A percentile compares a stretch with the other conserved stretches of the same genome.
phyloP scores from a whole-genome alignment of 2,888 invertebrate species.

The Drosophila suboccidentalis region DNA sequence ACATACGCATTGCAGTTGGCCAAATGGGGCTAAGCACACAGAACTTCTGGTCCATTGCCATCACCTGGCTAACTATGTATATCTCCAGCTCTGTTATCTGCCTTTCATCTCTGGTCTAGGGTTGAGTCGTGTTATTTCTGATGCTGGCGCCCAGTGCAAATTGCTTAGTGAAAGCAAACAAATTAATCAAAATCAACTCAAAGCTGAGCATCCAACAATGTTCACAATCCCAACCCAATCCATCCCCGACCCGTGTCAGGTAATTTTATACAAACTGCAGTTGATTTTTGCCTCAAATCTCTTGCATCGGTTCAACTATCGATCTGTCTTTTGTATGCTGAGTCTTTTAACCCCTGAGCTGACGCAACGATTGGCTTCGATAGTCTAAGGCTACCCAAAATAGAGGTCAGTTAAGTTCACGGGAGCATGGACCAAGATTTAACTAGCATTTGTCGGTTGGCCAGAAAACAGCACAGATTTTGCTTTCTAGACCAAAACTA shows the following conservation, averaged over 20 bases:
- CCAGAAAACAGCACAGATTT: slow-evolving; percentile 1
- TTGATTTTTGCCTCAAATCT: slow-evolving; percentile 15
- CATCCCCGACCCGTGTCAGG: neutral
- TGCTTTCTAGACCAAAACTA: neutral
- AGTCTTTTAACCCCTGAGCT: slow-evolving; percentile 14
- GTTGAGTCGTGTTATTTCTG: neutral
- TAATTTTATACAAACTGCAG: slow-evolving; percentile 18
- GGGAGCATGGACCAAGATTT: slow-evolving; percentile 1
- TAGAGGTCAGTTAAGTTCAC: slow-evolving; percentile 34
- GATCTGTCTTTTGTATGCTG: slow-evolving; percentile 14
- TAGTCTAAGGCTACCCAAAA: slow-evolving; percentile 40
- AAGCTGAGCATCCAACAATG: slow-evolving; percentile 59
- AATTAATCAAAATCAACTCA: slow-evolving; percentile 75
- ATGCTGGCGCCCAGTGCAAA: slow-evolving; percentile 48
- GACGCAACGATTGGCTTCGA: slow-evolving; percentile 56
- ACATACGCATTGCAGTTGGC: slow-evolving; percentile 75
- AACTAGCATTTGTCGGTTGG: slow-evolving; percentile 5
- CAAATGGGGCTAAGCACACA: slow-evolving; percentile 72
- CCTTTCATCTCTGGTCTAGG: slow-evolving; percentile 10
- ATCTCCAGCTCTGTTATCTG: slow-evolving; percentile 57
- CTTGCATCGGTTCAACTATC: slow-evolving; percentile 21
- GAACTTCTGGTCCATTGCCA: slow-evolving; percentile 61
- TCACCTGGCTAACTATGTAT: slow-evolving; percentile 70
- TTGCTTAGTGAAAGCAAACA: slow-evolving; percentile 76
- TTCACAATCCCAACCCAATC: slow-evolving; percentile 6